phyloP scores from a whole-genome alignment of 2,888 invertebrate species.

The Cheilosia variabilis region DNA sequence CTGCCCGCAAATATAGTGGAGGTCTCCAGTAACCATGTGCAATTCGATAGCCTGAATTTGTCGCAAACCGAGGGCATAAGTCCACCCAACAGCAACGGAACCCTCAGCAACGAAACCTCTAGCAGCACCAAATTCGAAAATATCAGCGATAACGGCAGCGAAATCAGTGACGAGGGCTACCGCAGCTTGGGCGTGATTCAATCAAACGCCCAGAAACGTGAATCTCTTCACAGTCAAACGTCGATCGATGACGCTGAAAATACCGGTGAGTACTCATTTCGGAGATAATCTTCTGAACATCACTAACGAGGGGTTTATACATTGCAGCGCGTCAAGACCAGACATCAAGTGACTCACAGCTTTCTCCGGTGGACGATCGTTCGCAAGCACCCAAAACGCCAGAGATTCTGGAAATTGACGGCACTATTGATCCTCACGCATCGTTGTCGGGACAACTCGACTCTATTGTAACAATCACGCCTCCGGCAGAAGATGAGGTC shows the following conservation, averaged over 20 bases:
- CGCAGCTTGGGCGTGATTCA: constrained; percentile 90
- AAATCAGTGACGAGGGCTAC: constrained; percentile 94
- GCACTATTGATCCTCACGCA: constrained; percentile 75
- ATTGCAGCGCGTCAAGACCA: constrained; percentile 87
- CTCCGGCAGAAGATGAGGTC: constrained; percentile 48
- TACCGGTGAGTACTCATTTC: constrained; percentile 85
- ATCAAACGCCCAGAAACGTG: constrained; percentile 85
- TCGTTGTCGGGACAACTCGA: constrained; percentile 55
- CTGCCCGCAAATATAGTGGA: constrained; percentile 76
- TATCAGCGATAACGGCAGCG: constrained; percentile 91
- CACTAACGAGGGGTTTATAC: background rate
- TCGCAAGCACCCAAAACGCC: constrained; percentile 78
- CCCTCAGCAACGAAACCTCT: constrained; percentile 74
- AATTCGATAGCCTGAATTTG: constrained; percentile 77
- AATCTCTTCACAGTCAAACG: constrained; percentile 89
- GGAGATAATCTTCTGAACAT: background rate
- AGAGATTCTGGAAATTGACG: constrained; percentile 78
- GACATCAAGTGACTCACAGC: constrained; percentile 83
- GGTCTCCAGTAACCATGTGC: constrained; percentile 74
- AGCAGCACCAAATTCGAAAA: constrained; percentile 84
- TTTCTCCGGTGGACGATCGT: constrained; percentile 83
- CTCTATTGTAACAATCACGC: constrained; percentile 64
- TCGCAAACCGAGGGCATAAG: constrained; percentile 58
- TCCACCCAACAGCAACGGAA: constrained; percentile 72
- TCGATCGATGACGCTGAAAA: constrained; percentile 90